Conservation (phyloP, 1,140 invertebrate species). For the Laodelphax striatellus region DNA sequence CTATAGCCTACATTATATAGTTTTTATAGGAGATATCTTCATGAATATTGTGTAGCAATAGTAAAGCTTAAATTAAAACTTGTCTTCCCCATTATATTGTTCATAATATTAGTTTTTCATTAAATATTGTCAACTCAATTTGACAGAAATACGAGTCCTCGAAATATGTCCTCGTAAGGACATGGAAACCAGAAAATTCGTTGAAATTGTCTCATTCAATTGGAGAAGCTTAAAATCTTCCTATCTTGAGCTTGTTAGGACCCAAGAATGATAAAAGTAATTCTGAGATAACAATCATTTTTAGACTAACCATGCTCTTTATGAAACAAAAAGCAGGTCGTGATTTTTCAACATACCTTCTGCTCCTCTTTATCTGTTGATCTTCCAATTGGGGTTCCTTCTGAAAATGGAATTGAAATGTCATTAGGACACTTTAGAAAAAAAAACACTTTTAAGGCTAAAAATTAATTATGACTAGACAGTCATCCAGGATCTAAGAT, state of each 20-base stretch:
- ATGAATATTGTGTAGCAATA: too few species aligned
- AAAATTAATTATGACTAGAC: background rate
- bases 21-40: too few species aligned
- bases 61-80: too few species aligned
- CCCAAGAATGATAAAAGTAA: too few species aligned
- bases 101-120: background rate
- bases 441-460: background rate
- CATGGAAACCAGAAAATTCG: background rate
- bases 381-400: conserved; percentile 18
- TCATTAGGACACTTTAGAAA: background rate
- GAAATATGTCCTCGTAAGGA: too few species aligned
- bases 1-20: too few species aligned
- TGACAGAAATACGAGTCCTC: background rate
- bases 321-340: background rate
- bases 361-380: conserved; percentile 11
- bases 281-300: too few species aligned
- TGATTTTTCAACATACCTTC: background rate
- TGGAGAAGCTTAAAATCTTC: too few species aligned
- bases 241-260: too few species aligned
- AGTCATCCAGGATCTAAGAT: too few species aligned
- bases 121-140: background rate
- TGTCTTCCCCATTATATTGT: background rate
- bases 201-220: too few species aligned
- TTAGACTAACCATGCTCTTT: too few species aligned
- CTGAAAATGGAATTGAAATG: conserved; percentile 11